Evolutionary conservation across 2,113 vertebrate genomes (phyloP).

Genomic region (Probosciger aterrimus): DNA sequence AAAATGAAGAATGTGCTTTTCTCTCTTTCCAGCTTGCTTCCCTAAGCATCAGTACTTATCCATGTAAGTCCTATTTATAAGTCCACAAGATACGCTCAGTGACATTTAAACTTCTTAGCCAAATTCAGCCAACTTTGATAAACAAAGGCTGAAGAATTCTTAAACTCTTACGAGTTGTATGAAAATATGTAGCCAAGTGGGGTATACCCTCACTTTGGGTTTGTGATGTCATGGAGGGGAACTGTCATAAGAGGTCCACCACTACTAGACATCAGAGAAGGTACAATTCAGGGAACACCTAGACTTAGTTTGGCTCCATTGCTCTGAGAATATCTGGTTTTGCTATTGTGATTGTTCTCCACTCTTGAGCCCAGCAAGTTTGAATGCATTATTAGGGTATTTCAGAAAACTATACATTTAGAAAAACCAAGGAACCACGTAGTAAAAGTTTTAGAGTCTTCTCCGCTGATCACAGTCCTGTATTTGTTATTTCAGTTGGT

Average conservation of each 20-base stretch:
- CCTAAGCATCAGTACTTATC: not conserved
- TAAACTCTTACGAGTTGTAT: not conserved
- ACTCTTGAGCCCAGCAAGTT: not conserved
- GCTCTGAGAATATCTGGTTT: not conserved
- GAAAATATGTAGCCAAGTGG: not conserved
- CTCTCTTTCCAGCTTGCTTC: not conserved
- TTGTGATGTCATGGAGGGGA: not conserved
- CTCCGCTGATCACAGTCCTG: not conserved
- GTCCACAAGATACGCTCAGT: not conserved
- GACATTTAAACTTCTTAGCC: not conserved
- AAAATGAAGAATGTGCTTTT: not conserved
- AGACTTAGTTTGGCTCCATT: not conserved
- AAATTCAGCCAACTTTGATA: not conserved
- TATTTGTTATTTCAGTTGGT: not conserved
- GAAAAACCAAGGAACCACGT: not conserved
- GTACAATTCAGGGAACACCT: not conserved
- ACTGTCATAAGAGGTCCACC: not conserved
- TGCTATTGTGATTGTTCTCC: not conserved
- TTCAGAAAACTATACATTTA: not conserved
- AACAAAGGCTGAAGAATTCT: not conserved
- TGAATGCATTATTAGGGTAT: not conserved
- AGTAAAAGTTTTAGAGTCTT: not conserved
- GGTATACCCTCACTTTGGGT: not conserved
- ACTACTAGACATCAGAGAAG: not conserved
- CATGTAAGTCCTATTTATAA: not conserved